Evolutionary conservation across 2,888 invertebrate genomes (phyloP), one percentile per base, ranked within the genome.

Genomic region (Stratiomys singularior): DNA sequence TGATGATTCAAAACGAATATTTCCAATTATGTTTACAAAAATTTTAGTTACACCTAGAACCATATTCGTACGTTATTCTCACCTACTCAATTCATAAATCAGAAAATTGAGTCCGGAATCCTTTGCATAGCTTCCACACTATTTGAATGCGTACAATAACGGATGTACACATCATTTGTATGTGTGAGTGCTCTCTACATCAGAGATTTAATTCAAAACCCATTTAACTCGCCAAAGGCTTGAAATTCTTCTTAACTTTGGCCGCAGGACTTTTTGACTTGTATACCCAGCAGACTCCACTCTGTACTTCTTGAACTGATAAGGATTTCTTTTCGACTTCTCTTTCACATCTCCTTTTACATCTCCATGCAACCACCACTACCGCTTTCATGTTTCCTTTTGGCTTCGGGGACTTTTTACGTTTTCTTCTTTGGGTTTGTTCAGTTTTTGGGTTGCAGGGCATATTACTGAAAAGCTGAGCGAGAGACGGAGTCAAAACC

Each of bases 201-300:
- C 78, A 80, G 81, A 82, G 81, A 82, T 81, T 82, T 81, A 82
- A 82, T 82, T 82, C 82, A 81, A 83, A 84, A 83, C 83, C 83
- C 84, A 84, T 83, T 82, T 83, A 83, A 83, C 83, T 80, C 80
- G 82, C 86, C 81, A 74, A 60, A 77, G 82, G 86, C 83, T 76
- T 78, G 30, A 84, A 84, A 84, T 86, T 86, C 85, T 85, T 85
- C 84, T 84, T 84, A 84, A 86, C 84, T 83, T 85, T 78, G 81
- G 86, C 83, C 80, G 44, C 18, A 84, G 86, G 81, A 82, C 83
- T 83, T 84, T 85, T 84, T 85, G 87, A 86, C 86, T 86, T 82
- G 82, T 84, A 82, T 83, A 81, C 76, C 25, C 76, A 25, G 64
- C 56, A 15, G 28, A 64, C 64, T 64, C 11, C 4, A 7, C 28